Evolutionary conservation across 1,140 invertebrate genomes (phyloP), one percentile per base, ranked within the genome.

Genomic region (Trichonephila inaurata): DNA sequence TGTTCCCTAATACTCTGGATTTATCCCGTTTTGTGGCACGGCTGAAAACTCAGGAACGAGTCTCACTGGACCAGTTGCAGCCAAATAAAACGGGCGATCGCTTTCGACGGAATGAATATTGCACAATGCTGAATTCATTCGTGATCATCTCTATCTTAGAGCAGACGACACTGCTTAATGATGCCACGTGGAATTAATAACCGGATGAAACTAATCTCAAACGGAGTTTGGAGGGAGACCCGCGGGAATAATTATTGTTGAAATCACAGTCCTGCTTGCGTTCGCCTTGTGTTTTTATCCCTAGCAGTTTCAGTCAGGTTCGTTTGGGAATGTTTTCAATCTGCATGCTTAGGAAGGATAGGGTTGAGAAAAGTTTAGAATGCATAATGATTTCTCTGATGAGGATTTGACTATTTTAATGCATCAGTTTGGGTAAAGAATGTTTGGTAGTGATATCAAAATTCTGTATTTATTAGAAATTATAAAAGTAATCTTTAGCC

Each of bases 111-210:
- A 58, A n/a, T 88, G 86, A 88, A 88, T 88, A 88, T 66, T 66
- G 62, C 19, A 64, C 60, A 88, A 66, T 66, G 60, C 61, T 88
- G 33, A 88, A 88, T 88, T n/a, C 62, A 21, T 64, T 62, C 83
- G 60, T n/a, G 62, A 66, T 18, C 61, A 88, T n/a, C 24, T 64
- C 40, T 60, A 58, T n/a, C 72, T 77, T 19, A 14, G 51, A n/a
- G 12, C 61, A 62, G 16, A 51, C n/a, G 62, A 40, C 28, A 40
- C 33, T 44, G 10, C 33, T 21, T 88, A 88, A 88, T 60, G 86
- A 88, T 60, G 62, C 86, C 33, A 64, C 86, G 28, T 88, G 86
- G 86, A 88, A 88, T 88, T 88, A 88, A 88, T 88, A 88, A 88
- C 40, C 12, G 60, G 86, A 44, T 88, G 86, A 66, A 44, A n/a